Base-by-base conservation (phyloP, 1,140 invertebrate species). In the Varroa destructor region DNA sequence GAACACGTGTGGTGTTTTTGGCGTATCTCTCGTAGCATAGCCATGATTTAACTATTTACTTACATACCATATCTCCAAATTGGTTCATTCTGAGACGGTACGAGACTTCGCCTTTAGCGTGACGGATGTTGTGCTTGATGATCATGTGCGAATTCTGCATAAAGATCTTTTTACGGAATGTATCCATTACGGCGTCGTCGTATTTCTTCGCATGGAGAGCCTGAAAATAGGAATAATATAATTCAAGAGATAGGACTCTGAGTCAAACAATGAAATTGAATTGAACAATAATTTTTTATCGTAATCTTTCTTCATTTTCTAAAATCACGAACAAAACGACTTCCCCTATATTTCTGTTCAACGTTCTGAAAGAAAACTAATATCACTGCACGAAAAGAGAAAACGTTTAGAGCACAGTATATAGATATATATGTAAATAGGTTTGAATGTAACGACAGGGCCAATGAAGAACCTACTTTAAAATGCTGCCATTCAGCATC, bases 91-190 rank as follows among this genome's bases (percentile, higher is more conserved):
- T 83, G 73, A 91, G 76, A 76, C 85, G 85, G 79, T 82, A 92
- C 5, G 81, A 76, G 55, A 86, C 84, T 73, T 84, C 75, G 0
- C 89, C 89, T 58, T 81, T 76, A 74, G 86, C 84, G 55, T 76
- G 79, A 46, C 78, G 73, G 8, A 78, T 71, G 82, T 96, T 96
- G 78, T 95, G 92, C 76, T 86, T 85, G 43, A 88, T 88, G 78
- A 95, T 89, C 78, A 86, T 88, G 76, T 87, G 84, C 75, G 85
- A 86, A 79, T 92, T 93, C 77, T 93, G 88, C 80, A 90, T 85
- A 78, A 86, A 93, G 73, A 93, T 88, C 80, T 92, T 92, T 83
- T 89, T 84, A 36, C 90, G 85, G 78, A 89, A 90, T 73, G 83
- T 83, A 79, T 93, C 90, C 2, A 67, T 37, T 1, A 3, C 4